A percentile compares a stretch with the other conserved stretches of the same genome.
phyloP scores from a whole-genome alignment of 2,888 invertebrate species.

The Lepidochitona cinerea region DNA sequence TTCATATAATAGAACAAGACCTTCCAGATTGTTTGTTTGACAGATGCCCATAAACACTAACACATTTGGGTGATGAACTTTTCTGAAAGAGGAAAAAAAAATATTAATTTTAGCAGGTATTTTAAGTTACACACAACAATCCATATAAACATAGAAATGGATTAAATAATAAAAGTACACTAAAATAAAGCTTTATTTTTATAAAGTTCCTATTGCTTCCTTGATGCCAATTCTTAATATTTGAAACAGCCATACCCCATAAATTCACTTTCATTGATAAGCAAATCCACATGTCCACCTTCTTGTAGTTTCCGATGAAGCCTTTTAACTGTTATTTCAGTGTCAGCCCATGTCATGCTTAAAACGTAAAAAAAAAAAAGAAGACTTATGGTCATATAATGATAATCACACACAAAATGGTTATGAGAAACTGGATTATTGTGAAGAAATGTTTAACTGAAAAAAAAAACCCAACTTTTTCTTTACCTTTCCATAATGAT shows the following conservation, averaged over 20 bases:
- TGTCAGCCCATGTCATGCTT: conserved; percentile 66
- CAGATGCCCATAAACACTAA: conserved; percentile 72
- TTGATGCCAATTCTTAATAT: too few species aligned
- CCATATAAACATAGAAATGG: too few species aligned
- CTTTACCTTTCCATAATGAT: too few species aligned
- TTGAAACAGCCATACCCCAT: conserved; percentile 60
- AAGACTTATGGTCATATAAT: too few species aligned
- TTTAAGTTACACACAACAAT: too few species aligned
- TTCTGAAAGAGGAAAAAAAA: conserved; percentile 38
- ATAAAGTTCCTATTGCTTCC: too few species aligned
- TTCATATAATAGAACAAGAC: conserved; percentile 71
- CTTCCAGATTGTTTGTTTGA: conserved; percentile 68
- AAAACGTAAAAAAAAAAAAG: conserved; percentile 12
- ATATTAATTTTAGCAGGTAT: too few species aligned
- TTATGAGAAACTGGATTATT: too few species aligned
- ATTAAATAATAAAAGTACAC: too few species aligned
- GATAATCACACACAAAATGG: neutral
- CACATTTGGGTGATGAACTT: conserved; percentile 34
- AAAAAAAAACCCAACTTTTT: too few species aligned
- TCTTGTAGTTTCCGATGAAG: conserved; percentile 52
- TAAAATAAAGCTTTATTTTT: too few species aligned
- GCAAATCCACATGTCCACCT: conserved; percentile 66
- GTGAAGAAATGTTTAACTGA: too few species aligned
- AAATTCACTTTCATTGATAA: conserved; percentile 68
- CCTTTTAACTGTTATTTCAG: conserved; percentile 62